Conservation (phyloP, 2,797 vertebrate species). For the Babyrousa celebensis region DNA sequence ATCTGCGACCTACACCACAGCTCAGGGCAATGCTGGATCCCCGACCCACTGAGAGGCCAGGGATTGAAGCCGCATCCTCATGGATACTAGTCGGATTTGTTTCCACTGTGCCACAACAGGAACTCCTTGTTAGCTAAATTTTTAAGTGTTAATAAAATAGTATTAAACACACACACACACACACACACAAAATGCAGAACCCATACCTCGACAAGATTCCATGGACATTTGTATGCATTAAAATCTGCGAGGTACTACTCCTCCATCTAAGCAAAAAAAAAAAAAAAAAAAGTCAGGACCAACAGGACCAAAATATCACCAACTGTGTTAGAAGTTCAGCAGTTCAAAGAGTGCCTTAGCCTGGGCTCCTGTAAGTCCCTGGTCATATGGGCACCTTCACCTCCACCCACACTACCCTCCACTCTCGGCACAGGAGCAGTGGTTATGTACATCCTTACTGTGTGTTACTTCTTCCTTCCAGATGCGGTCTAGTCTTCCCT, state of each 20-base stretch:
- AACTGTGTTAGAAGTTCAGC: neutral
- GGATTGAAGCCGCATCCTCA: too few relatives aligned
- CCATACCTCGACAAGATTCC: too few relatives aligned
- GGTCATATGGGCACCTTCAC: too few relatives aligned
- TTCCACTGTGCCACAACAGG: too few relatives aligned
- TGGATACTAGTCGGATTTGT: too few relatives aligned
- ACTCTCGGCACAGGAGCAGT: neutral
- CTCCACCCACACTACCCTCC: neutral
- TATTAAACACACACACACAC: too few relatives aligned
- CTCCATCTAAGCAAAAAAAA: neutral
- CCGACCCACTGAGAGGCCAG: too few relatives aligned
- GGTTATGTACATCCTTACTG: neutral
- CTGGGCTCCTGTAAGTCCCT: neutral
- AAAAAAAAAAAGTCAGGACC: neutral
- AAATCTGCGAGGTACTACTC: neutral
- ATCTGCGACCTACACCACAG: too few relatives aligned
- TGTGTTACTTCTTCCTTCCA: neutral
- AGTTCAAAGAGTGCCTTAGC: neutral
- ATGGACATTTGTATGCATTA: neutral
- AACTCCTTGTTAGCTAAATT: too few relatives aligned
- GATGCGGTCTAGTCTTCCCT: neutral
- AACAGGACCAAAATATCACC: neutral
- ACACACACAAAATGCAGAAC: neutral
- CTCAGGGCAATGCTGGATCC: too few relatives aligned
- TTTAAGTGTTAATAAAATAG: too few relatives aligned